A percentile compares a stretch with the other conserved stretches of the same genome.
Conservation (phyloP, 2,113 vertebrate genomes). For the Lophius piscatorius region DNA sequence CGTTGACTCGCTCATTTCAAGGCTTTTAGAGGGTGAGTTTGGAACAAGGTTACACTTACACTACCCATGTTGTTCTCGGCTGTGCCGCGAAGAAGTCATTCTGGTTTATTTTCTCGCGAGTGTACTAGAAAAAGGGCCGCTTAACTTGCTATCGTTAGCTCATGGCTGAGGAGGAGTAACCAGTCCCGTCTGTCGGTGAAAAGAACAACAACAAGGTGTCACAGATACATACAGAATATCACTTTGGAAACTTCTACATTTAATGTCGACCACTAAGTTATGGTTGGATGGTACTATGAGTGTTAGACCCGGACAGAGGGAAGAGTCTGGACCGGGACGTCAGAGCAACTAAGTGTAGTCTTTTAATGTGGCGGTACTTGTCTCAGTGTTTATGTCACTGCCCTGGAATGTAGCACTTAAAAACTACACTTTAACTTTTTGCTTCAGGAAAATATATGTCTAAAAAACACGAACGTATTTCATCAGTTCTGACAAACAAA, state of each 20-base stretch:
- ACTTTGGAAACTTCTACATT: neutral
- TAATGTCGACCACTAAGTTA: constrained; percentile 28
- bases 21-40: constrained; percentile 92
- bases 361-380: no score
- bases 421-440: no score
- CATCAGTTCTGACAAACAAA: no score
- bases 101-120: neutral
- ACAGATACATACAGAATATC: neutral
- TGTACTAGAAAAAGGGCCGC: neutral
- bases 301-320: neutral
- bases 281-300: constrained; percentile 7
- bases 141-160: neutral
- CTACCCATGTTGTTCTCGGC: accelerated
- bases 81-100: neutral
- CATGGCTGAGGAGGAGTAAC: constrained; percentile 27
- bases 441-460: no score
- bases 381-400: no score
- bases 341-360: neutral
- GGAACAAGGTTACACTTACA: accelerated
- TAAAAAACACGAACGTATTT: no score
- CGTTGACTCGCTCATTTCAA: constrained; percentile 96
- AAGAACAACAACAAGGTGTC: neutral
- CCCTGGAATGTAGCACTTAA: neutral
- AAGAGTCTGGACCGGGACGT: neutral
- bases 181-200: constrained; percentile 19